phyloP scores from a whole-genome alignment of 1,140 invertebrate genomes.

The Phymastichus coffea region DNA sequence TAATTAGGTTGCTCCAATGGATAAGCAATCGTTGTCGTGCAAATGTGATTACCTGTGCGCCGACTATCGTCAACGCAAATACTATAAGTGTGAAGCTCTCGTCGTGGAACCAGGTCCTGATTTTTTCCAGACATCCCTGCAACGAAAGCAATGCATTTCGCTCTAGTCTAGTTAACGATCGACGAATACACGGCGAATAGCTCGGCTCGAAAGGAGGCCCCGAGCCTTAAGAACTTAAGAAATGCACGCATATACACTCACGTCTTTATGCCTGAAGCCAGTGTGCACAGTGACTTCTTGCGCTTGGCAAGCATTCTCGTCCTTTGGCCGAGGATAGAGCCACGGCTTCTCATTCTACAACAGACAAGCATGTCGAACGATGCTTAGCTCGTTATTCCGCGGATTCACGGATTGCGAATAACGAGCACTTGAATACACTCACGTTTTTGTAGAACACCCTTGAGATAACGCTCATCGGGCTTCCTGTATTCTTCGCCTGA shows the following conservation, averaged over 20 bases:
- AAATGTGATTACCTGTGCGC: constrained; percentile 39
- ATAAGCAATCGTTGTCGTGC: too few relatives aligned
- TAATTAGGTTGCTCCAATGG: too few relatives aligned
- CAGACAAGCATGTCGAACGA: constrained; percentile 13
- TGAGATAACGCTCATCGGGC: constrained; percentile 51
- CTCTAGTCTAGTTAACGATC: too few relatives aligned
- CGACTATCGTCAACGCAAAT: constrained; percentile 42
- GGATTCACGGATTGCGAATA: too few relatives aligned
- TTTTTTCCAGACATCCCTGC: constrained; percentile 48
- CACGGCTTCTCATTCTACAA: constrained; percentile 53
- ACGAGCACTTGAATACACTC: too few relatives aligned
- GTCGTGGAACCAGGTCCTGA: constrained; percentile 43
- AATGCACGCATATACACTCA: too few relatives aligned
- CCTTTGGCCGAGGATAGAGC: constrained; percentile 51
- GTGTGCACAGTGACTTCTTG: constrained; percentile 37
- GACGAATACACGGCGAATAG: too few relatives aligned
- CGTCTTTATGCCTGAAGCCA: constrained; percentile 46
- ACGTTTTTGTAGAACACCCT: constrained; percentile 51
- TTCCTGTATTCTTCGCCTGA: constrained; percentile 52
- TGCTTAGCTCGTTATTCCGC: too few relatives aligned
- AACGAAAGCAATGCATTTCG: too few relatives aligned
- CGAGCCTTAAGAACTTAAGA: too few relatives aligned
- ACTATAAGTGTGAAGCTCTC: constrained; percentile 46
- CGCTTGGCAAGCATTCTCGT: constrained; percentile 49
- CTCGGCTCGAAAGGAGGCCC: too few relatives aligned